Conservation (phyloP, 2,797 vertebrate species). For the Pachyuromys duprasi region DNA sequence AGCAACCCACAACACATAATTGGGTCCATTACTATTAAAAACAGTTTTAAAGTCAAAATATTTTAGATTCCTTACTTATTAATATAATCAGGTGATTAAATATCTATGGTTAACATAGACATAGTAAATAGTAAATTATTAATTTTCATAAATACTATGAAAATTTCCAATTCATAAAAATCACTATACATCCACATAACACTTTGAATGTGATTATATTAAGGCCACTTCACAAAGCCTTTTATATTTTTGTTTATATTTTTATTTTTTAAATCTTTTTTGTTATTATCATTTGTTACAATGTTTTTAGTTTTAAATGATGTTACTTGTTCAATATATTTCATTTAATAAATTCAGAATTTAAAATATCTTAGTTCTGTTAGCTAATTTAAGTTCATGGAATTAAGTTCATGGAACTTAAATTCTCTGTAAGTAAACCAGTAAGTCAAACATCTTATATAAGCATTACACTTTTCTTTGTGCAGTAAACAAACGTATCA, state of each 20-base stretch:
- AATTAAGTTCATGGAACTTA: not conserved
- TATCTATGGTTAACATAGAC: not conserved
- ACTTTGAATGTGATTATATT: not conserved
- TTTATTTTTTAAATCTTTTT: not conserved
- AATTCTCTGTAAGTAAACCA: constrained; percentile 11
- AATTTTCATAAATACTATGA: not conserved
- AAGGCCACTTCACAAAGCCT: not conserved
- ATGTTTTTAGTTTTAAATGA: not conserved
- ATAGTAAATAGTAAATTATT: not conserved
- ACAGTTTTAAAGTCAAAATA: not conserved
- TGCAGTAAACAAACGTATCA: not conserved
- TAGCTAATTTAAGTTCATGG: no score
- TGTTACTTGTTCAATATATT: not conserved
- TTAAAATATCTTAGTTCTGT: not conserved
- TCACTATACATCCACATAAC: not conserved
- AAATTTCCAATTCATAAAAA: not conserved
- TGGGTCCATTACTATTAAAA: not conserved
- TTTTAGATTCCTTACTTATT: not conserved
- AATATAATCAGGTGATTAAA: not conserved
- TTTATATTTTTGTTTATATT: not conserved
- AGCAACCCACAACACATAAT: not conserved
- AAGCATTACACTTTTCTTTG: not conserved
- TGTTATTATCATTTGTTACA: no score
- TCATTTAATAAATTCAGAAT: not conserved
- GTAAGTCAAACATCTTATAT: not conserved